Evolutionary conservation across 2,888 invertebrate species (phyloP), one percentile per base, ranked within the genome.

Genomic region (Prosopocoilus inquinatus): DNA sequence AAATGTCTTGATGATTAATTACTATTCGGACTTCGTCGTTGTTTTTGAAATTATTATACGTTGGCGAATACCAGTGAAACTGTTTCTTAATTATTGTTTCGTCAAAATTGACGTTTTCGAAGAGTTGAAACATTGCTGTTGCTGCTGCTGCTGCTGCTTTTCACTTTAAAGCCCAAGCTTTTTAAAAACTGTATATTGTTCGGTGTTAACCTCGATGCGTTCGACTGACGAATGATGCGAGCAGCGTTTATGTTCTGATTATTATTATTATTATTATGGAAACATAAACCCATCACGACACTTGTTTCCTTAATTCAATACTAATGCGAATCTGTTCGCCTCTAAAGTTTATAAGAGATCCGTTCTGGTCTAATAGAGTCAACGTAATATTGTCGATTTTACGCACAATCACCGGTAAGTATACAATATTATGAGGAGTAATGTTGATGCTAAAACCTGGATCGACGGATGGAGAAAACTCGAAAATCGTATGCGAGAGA

Each of bases 391-490:
- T 53, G 9, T 50, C 50, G n/a, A 58, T 58, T 9, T 15, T 32
- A 33, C 45, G 3, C 39, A 16, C 52, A 28, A 50, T 55, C 5
- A 52, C 35, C 2, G 58, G 55, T 33, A 58, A 36, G 43, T 55
- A 55, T 12, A 58, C 12, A 11, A 70, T 65, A 59, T 67, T 69
- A 55, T 48, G 57, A 3, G 70, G 71, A n/a, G 65, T 64, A 57
- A 73, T 72, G 47, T 69, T 62, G 35, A 73, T 67, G 64, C 70
- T 69, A 69, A 67, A 74, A 7, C 74, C 73, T 12, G 71, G 68
- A 13, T 64, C 61, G 9, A 69, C 68, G 34, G 59, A 58, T 3
- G 68, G 67, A 11, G 65, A 69, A 64, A 75, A 74, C 53, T 49
- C 57, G 3, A 70, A 70, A 63, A n/a, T 59, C 20, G 55, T 67